Evolutionary conservation across 1,140 invertebrate species (phyloP).

Genomic region (Andricus grossulariae): DNA sequence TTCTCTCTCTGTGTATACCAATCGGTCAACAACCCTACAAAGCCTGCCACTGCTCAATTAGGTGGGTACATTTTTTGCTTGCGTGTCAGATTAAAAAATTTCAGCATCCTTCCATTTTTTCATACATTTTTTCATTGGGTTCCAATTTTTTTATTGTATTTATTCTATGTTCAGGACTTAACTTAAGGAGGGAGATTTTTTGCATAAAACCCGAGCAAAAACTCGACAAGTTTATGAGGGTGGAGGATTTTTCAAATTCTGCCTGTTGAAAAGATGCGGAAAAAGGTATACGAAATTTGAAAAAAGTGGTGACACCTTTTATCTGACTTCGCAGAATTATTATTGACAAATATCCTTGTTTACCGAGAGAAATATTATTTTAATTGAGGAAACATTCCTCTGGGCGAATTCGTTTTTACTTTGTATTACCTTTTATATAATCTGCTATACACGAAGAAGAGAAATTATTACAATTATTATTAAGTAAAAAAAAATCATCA

Average conservation of each 20-base stretch:
- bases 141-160: neutral
- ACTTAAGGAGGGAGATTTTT: no score
- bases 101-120: neutral
- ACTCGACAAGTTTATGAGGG: neutral
- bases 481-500: neutral
- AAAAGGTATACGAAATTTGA: no score
- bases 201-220: no score
- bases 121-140: neutral
- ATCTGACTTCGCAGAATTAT: no score
- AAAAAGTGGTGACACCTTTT: no score
- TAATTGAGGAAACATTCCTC: no score
- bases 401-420: no score
- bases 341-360: no score
- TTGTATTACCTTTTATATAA: no score
- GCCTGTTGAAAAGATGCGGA: neutral
- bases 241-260: neutral
- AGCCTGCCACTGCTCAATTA: neutral
- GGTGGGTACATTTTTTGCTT: neutral
- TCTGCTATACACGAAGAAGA: neutral
- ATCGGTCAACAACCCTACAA: conserved; percentile 2
- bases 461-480: neutral
- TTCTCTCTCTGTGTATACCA: conserved; percentile 40
- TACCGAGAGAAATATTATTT: no score
- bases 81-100: neutral
- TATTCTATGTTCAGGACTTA: neutral